Conservation (phyloP, 2,113 vertebrate species). For the Parotia lawesii region DNA sequence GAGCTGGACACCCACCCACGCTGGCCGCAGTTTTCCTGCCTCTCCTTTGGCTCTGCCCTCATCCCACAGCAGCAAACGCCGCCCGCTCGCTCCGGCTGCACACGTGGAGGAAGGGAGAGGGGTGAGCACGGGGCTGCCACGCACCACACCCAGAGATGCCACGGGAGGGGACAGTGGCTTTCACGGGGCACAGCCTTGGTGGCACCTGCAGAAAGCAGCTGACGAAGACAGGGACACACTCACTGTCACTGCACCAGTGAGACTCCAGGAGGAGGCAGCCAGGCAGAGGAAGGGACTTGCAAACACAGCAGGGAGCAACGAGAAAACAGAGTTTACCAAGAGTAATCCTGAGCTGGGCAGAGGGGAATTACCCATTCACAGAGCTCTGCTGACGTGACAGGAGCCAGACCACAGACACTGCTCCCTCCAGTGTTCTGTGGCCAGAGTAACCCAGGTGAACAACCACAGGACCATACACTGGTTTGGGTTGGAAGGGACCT, state of each 20-base stretch:
- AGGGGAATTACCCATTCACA: not conserved
- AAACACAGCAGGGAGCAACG: not conserved
- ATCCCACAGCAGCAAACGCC: fast-evolving
- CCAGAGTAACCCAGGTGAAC: not conserved
- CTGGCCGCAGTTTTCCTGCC: not conserved
- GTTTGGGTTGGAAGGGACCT: not conserved
- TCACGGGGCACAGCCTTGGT: not conserved
- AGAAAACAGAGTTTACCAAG: not conserved
- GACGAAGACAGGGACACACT: not conserved
- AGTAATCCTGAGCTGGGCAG: not conserved
- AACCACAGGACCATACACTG: not conserved
- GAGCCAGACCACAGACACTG: not conserved
- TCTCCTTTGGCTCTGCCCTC: not conserved
- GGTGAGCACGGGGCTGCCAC: not conserved
- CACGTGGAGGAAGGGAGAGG: not conserved
- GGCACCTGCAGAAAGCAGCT: not conserved
- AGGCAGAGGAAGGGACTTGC: not conserved
- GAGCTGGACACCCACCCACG: fast-evolving
- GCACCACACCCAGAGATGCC: not conserved
- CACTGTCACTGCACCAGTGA: not conserved
- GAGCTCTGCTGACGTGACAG: not conserved
- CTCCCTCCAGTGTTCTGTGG: not conserved
- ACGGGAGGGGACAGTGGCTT: not conserved
- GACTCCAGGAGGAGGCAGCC: not conserved
- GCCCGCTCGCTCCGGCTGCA: fast-evolving